Evolutionary conservation across 2,113 vertebrate species (phyloP).

Genomic region (Ageneiosus marmoratus): DNA sequence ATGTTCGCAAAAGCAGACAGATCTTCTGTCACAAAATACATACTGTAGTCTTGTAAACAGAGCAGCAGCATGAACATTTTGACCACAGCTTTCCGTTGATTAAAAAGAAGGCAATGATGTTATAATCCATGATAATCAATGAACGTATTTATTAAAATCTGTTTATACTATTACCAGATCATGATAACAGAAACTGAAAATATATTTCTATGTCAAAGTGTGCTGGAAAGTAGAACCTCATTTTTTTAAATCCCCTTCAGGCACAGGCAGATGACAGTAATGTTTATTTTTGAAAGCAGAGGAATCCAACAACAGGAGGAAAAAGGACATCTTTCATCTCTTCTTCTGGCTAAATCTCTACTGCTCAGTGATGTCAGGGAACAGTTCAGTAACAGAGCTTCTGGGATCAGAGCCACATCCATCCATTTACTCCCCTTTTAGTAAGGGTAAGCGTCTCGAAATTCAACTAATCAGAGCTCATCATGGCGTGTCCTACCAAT

Average conservation of each 20-base stretch:
- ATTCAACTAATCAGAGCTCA: slow-evolving; percentile 78
- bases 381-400: slow-evolving; percentile 18
- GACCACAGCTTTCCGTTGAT: background rate
- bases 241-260: slow-evolving; percentile 10
- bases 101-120: background rate
- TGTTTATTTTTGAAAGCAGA: background rate
- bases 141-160: slow-evolving; percentile 32
- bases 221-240: slow-evolving; percentile 5
- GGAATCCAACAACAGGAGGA: slow-evolving; percentile 1
- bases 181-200: slow-evolving; percentile 1
- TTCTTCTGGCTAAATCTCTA: slow-evolving; percentile 1
- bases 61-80: background rate
- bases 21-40: background rate
- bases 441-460: slow-evolving; percentile 25
- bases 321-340: background rate
- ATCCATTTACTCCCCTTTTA: background rate
- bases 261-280: background rate
- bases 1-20: background rate
- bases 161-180: slow-evolving; percentile 4
- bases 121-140: slow-evolving; percentile 1
- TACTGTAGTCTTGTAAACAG: background rate
- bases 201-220: background rate
- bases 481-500: slow-evolving; percentile 77
- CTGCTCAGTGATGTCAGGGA: slow-evolving; percentile 13
- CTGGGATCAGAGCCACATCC: background rate